A percentile compares a stretch with the other conserved stretches of the same genome.
phyloP scores from a whole-genome alignment of 2,888 invertebrate genomes.

The Amphiduros pacificus region DNA sequence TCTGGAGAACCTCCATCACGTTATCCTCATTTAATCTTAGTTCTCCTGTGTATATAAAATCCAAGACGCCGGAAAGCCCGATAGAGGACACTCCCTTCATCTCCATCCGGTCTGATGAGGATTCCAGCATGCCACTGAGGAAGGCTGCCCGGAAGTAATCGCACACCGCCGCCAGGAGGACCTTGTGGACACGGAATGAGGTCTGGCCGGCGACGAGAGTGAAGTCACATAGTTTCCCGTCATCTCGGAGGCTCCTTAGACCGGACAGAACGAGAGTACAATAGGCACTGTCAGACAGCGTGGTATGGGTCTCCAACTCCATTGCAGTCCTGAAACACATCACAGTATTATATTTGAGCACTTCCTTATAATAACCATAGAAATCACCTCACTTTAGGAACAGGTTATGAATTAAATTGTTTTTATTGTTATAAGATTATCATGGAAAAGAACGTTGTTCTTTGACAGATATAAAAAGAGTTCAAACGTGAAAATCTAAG shows the following conservation, averaged over 20 bases:
- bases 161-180: slow-evolving; percentile 11
- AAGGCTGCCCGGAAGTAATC: slow-evolving; percentile 15
- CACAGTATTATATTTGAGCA: too few species aligned
- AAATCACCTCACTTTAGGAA: too few species aligned
- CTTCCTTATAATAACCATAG: too few species aligned
- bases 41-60: slow-evolving; percentile 13
- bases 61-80: slow-evolving; percentile 5
- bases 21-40: slow-evolving; percentile 3
- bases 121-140: slow-evolving; percentile 11
- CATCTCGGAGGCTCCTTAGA: slow-evolving; percentile 7
- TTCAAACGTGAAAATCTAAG: too few species aligned
- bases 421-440: too few species aligned
- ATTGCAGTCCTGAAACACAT: too few species aligned
- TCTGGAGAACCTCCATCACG: slow-evolving; percentile 7
- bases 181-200: slow-evolving; percentile 12
- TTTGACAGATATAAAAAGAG: too few species aligned
- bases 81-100: slow-evolving; percentile 10
- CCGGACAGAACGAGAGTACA: slow-evolving; percentile 4
- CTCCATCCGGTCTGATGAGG: not conserved
- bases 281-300: too few species aligned
- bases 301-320: too few species aligned
- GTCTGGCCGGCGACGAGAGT: slow-evolving; percentile 5
- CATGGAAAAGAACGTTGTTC: too few species aligned
- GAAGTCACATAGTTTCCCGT: slow-evolving; percentile 7
- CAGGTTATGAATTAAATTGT: too few species aligned